Conservation (phyloP, 2,797 vertebrate genomes). For the Poecilia gillii region DNA sequence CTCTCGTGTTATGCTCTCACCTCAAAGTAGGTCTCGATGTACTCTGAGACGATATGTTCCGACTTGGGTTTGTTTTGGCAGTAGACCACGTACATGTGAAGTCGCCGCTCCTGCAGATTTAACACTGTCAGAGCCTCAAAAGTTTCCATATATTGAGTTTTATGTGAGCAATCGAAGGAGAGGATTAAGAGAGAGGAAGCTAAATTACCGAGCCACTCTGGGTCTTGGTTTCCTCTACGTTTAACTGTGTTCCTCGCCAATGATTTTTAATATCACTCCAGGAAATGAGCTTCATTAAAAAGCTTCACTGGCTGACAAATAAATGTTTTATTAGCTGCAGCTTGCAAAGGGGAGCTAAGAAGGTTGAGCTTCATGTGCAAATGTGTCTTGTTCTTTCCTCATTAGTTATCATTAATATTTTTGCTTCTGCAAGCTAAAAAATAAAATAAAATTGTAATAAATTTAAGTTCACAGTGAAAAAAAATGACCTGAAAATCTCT, state of each 20-base stretch:
- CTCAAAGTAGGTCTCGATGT: slow-evolving; percentile 97
- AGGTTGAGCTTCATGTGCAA: slow-evolving; percentile 12
- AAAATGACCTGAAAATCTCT: slow-evolving; percentile 7
- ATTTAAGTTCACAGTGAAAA: slow-evolving; percentile 5
- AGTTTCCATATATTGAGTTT: slow-evolving; percentile 15
- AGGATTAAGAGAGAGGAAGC: not conserved
- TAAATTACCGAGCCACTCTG: not conserved
- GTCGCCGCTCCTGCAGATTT: slow-evolving; percentile 88
- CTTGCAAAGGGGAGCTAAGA: slow-evolving; percentile 14
- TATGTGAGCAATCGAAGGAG: not conserved
- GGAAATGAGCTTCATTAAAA: slow-evolving; percentile 51
- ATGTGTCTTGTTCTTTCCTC: slow-evolving; percentile 11
- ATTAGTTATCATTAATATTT: not conserved
- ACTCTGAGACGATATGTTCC: slow-evolving; percentile 96
- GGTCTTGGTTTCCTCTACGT: slow-evolving; percentile 14
- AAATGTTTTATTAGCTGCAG: slow-evolving; percentile 41
- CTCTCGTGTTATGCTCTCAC: slow-evolving; percentile 65
- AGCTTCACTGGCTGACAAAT: slow-evolving; percentile 44
- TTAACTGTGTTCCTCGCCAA: slow-evolving; percentile 2
- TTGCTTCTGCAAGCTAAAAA: not conserved
- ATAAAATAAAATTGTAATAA: not conserved
- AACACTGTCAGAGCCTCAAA: slow-evolving; percentile 16
- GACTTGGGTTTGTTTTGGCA: slow-evolving; percentile 99
- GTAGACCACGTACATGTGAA: slow-evolving; percentile 99
- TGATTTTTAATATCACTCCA: slow-evolving; percentile 24